These are phyloP conservation scores for Crocallis elinguaria DNA, from an alignment of 2,888 invertebrate species.

Conservation along the genomic window DNA sequence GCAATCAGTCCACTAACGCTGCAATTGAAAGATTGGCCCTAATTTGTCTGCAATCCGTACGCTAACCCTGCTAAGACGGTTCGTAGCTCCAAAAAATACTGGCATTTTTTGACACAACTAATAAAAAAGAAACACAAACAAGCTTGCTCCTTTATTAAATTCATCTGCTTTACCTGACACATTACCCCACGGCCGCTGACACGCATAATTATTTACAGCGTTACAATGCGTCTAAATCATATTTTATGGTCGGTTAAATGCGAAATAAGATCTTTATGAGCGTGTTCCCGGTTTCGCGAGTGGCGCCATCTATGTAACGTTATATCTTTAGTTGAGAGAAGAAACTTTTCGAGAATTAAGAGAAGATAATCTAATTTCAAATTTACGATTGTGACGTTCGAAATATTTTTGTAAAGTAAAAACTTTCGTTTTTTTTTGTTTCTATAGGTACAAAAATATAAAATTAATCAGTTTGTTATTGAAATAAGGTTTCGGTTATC, in stretches of 20 bases:
- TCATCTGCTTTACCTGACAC: conserved; percentile 34
- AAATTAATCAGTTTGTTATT: too few species aligned
- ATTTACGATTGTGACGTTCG: too few species aligned
- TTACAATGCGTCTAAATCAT: conserved; percentile 60
- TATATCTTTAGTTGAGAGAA: background rate
- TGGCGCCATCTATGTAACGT: conserved; percentile 27
- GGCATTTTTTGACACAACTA: too few species aligned
- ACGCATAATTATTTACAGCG: conserved; percentile 56
- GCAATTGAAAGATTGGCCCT: too few species aligned
- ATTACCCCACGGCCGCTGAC: conserved; percentile 47
- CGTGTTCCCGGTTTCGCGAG: conserved; percentile 52
- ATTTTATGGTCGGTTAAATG: conserved; percentile 64
- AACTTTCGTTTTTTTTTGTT: too few species aligned
- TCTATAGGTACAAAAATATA: too few species aligned
- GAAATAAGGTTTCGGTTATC: too few species aligned
- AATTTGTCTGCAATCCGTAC: too few species aligned
- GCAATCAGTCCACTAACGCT: too few species aligned
- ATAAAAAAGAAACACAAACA: too few species aligned
- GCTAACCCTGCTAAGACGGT: background rate
- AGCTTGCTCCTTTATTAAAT: background rate
- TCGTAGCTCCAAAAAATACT: too few species aligned
- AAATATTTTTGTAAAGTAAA: too few species aligned
- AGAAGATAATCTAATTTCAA: background rate
- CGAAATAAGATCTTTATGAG: conserved; percentile 67
- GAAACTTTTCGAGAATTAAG: background rate